Evolutionary conservation across 2,797 vertebrate species (phyloP).

Genomic region (Rhynchonycteris naso): DNA sequence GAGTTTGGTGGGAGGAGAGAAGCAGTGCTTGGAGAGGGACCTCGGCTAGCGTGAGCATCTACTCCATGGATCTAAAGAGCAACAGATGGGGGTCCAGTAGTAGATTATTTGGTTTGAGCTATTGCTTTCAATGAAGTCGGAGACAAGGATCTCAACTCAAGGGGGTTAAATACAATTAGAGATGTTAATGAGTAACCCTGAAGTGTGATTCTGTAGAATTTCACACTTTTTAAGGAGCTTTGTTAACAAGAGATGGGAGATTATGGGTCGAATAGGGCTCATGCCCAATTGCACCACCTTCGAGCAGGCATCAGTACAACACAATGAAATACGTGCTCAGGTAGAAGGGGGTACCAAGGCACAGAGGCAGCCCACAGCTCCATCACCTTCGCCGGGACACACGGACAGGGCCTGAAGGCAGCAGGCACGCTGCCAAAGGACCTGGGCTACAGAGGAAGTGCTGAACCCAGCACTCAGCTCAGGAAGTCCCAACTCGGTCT

Average conservation of each 20-base stretch:
- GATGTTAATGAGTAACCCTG: background rate
- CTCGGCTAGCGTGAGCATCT: too few species aligned
- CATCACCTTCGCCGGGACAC: rapidly evolving
- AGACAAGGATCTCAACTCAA: background rate
- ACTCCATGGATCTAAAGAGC: background rate
- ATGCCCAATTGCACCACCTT: background rate
- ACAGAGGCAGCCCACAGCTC: background rate
- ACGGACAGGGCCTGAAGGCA: too few species aligned
- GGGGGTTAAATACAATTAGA: background rate
- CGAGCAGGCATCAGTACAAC: background rate
- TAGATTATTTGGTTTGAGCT: rapidly evolving
- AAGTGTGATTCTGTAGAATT: background rate
- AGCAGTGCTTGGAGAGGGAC: too few species aligned
- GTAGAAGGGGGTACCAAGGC: background rate
- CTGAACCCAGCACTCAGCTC: too few species aligned
- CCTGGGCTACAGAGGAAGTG: background rate
- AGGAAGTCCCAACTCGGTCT: background rate
- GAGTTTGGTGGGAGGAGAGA: background rate
- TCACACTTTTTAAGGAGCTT: background rate
- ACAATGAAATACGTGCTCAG: background rate
- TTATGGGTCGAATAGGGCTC: background rate
- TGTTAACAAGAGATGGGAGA: background rate
- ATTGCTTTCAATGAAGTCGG: background rate
- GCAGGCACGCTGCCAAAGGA: background rate
- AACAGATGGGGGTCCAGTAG: rapidly evolving